Evolutionary conservation across 2,888 invertebrate species (phyloP).

Genomic region (Gnatocerus cornutus): DNA sequence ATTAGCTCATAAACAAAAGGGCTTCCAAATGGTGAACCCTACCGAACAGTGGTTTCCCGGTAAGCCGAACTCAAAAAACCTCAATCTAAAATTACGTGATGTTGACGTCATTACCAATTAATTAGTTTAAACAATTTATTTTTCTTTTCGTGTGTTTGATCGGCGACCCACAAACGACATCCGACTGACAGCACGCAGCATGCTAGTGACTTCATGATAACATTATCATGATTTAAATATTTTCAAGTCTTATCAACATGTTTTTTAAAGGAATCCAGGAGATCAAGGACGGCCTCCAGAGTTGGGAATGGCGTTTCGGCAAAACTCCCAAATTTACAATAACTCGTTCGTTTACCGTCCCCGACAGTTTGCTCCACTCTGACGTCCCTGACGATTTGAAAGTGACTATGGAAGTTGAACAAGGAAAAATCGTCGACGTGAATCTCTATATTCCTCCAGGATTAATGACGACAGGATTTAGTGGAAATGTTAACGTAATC

Average conservation of each 20-base stretch:
- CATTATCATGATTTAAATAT: neutral
- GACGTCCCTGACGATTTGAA: constrained; percentile 73
- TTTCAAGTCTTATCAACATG: constrained; percentile 2
- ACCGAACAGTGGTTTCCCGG: constrained; percentile 89
- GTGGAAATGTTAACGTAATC: constrained; percentile 77
- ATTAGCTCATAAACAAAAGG: constrained; percentile 83
- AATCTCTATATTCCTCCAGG: constrained; percentile 78
- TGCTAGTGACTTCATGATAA: neutral
- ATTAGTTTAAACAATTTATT: no score
- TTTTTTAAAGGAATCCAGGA: constrained; percentile 41
- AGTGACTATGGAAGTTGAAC: constrained; percentile 78
- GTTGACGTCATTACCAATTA: neutral
- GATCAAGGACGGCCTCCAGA: constrained; percentile 80
- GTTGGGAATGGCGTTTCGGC: constrained; percentile 93
- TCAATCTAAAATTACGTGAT: no score
- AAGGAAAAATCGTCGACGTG: constrained; percentile 79
- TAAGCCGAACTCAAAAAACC: no score
- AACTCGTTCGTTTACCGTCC: constrained; percentile 77
- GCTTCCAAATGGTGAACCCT: constrained; percentile 90
- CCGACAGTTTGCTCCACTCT: constrained; percentile 72
- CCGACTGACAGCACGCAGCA: neutral
- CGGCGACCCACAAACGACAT: neutral
- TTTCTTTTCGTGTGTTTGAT: neutral
- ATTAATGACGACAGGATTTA: constrained; percentile 75
- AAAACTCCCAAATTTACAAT: constrained; percentile 90